Evolutionary conservation across 2,888 invertebrate genomes (phyloP), one percentile per base, ranked within the genome.

Genomic region (Apocheima hispidaria): DNA sequence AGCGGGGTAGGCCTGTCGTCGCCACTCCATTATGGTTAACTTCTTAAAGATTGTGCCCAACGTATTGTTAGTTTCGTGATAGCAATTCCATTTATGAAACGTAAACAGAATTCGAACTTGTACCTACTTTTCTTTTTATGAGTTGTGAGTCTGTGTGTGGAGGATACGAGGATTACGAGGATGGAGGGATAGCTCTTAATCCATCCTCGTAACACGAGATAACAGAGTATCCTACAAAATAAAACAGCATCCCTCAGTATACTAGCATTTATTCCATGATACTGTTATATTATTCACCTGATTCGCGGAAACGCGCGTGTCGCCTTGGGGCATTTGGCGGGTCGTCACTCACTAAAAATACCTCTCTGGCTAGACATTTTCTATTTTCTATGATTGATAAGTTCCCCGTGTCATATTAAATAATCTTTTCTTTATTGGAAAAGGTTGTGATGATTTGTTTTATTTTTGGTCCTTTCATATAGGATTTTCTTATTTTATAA

Each of bases 341-440:
- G 53, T 64, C 72, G 74, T 72, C 73, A 67, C 68, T 72, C 73
- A 68, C 69, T 69, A 64, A 71, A 68, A 23, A 63, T 60, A 55
- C 56, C 44, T 23, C 40, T 52, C 56, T 26, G 55, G 65, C 68
- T 73, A 77, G 78, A 75, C 77, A 73, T 63, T 70, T 67, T 52
- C 68, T 62, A 73, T 63, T 70, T 67, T 52, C 68, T 62, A 75
- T 76, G 82, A 79, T 82, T 85, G 82, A 86, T 84, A 78, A 80
- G 83, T 82, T 73, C 71, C 67, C 50, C 41, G 70, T 66, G 66
- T 63, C 74, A 65, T n/a, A n/a, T 77, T 73, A 74, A 59, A 66
- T 63, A 65, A 61, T 68, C 21, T 41, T 50, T 46, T 48, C 57
- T 4, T 21, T 46, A 21, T 36, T 38, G n/a, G 4, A 41, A n/a